Percentiles rank a stretch among this genome's conserved stretches.
phyloP scores from a whole-genome alignment of 2,888 invertebrate genomes.

The Tenthredo amoena region DNA sequence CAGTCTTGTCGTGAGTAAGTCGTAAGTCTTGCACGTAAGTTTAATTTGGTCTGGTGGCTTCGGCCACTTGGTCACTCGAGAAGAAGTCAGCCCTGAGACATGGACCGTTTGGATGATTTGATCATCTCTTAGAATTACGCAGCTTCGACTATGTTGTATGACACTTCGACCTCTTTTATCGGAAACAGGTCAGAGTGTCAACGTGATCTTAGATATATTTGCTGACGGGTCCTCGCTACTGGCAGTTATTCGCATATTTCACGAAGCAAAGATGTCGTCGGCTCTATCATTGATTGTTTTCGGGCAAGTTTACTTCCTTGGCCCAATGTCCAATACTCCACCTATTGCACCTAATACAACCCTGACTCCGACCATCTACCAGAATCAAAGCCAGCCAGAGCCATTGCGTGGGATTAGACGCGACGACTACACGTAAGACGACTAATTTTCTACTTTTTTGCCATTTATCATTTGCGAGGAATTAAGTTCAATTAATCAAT shows the following conservation, averaged over 20 bases:
- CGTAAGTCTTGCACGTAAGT: too few relatives aligned
- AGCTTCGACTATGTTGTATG: background rate
- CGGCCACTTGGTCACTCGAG: too few relatives aligned
- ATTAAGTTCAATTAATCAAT: background rate
- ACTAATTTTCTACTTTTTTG: background rate
- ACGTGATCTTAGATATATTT: background rate
- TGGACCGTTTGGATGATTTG: background rate
- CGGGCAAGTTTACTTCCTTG: background rate
- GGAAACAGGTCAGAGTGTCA: background rate
- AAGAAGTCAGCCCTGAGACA: too few relatives aligned
- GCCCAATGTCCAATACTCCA: background rate
- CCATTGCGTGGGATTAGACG: background rate
- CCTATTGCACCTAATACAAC: background rate
- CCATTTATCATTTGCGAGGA: background rate
- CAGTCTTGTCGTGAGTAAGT: too few relatives aligned
- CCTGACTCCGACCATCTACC: too few relatives aligned
- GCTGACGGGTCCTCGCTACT: background rate
- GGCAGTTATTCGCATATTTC: background rate
- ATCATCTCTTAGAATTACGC: background rate
- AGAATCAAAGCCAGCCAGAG: background rate
- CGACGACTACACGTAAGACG: background rate
- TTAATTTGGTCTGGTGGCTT: too few relatives aligned
- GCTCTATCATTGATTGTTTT: background rate
- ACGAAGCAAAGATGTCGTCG: background rate
- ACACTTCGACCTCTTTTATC: background rate